Evolutionary conservation across 2,113 vertebrate species (phyloP).

Genomic region (Dolichotis patagonum): DNA sequence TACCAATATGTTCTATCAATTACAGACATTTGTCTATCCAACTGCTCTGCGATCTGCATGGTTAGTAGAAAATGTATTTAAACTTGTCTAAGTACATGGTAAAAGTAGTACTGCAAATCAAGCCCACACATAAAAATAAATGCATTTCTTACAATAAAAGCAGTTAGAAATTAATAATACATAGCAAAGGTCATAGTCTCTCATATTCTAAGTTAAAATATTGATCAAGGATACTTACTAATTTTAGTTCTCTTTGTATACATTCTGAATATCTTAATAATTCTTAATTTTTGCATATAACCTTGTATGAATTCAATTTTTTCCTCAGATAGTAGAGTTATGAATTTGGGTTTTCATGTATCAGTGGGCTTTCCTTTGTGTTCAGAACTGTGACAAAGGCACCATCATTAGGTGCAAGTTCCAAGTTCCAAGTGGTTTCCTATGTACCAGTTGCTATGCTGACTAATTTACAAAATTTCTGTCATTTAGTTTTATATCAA

Average conservation of each 20-base stretch:
- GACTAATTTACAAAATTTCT: background rate
- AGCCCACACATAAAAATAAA: conserved; percentile 2
- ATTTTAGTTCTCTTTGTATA: conserved; percentile 50
- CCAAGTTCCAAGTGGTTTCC: background rate
- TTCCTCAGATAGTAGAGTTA: background rate
- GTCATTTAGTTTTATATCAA: background rate
- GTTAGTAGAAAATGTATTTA: conserved; percentile 15
- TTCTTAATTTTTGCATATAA: background rate
- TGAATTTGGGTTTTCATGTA: background rate
- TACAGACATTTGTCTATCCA: conserved; percentile 21
- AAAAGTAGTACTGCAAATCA: background rate
- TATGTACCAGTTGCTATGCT: background rate
- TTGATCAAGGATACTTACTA: background rate
- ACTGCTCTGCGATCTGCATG: background rate
- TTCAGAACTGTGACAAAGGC: background rate
- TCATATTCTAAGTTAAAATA: conserved; percentile 30
- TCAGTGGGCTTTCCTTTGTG: background rate
- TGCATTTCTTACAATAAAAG: background rate
- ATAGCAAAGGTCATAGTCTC: background rate
- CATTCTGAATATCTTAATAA: background rate
- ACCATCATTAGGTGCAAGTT: background rate
- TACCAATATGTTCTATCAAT: conserved; percentile 62
- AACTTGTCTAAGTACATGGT: background rate
- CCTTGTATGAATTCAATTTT: background rate
- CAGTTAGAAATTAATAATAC: background rate